Conservation (phyloP, 1,140 invertebrate species). For the Drosophila arawakana region DNA sequence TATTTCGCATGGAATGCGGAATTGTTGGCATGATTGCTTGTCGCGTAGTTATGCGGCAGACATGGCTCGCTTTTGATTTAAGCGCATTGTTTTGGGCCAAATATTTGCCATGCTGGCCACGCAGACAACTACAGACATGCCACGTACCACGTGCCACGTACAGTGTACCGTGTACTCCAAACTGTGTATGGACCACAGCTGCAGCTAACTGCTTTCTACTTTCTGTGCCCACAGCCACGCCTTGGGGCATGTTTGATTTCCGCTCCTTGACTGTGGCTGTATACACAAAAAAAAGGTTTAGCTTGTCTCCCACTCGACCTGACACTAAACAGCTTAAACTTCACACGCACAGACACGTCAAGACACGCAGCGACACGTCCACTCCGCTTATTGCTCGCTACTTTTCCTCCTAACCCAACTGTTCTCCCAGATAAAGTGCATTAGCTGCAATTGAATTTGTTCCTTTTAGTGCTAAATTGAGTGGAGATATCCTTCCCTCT, state of each 20-base stretch:
- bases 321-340: conserved; percentile 69
- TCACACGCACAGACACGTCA: conserved; percentile 64
- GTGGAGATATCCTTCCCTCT: no score
- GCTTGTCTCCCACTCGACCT: conserved; percentile 9
- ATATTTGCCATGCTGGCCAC: conserved; percentile 80
- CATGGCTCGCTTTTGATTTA: conserved; percentile 80
- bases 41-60: conserved; percentile 75
- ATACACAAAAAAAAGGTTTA: conserved; percentile 21
- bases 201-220: conserved; percentile 42
- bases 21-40: conserved; percentile 46
- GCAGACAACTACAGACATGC: conserved; percentile 66
- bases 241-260: conserved; percentile 67
- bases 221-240: neutral
- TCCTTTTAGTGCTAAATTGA: conserved; percentile 14
- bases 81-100: conserved; percentile 78
- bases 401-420: conserved; percentile 20
- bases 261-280: conserved; percentile 57
- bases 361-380: conserved; percentile 3
- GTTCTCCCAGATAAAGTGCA: conserved; percentile 53
- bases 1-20: conserved; percentile 19
- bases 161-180: neutral
- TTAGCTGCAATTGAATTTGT: conserved; percentile 79
- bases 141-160: conserved; percentile 44
- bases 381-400: conserved; percentile 60
- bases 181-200: conserved; percentile 33